phyloP scores from a whole-genome alignment of 2,797 vertebrate species.

The Lepidocolaptes lacrymiger region DNA sequence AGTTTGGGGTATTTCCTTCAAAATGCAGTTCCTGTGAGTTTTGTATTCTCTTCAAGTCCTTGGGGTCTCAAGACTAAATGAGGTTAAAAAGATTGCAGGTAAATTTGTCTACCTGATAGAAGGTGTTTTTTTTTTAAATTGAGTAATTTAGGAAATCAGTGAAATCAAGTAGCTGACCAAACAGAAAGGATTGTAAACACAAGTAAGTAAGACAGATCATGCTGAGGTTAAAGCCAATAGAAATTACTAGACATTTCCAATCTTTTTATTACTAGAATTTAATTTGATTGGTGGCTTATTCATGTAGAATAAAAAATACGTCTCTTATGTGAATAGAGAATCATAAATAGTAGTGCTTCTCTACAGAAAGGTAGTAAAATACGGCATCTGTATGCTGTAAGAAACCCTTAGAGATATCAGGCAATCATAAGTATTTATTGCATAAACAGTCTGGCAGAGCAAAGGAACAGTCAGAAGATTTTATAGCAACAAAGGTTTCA shows the following conservation, averaged over 20 bases:
- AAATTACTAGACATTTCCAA: not conserved
- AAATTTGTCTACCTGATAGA: not conserved
- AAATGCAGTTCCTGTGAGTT: not conserved
- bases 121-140: not conserved
- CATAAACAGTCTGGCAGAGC: not conserved
- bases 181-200: not conserved
- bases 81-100: not conserved
- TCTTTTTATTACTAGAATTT: not conserved
- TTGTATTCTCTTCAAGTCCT: not conserved
- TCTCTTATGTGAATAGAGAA: not conserved
- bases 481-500: not conserved
- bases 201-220: not conserved
- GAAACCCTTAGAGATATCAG: not conserved
- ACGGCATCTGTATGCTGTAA: not conserved
- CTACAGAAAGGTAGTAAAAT: not conserved
- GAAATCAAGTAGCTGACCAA: not conserved
- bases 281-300: not conserved
- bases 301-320: not conserved
- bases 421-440: not conserved
- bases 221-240: not conserved
- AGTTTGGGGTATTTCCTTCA: not conserved
- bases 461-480: not conserved
- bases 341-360: not conserved
- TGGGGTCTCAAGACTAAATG: not conserved
- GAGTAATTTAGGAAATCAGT: not conserved